Conservation (phyloP, 1,140 invertebrate genomes). For the Eueides isabella region DNA sequence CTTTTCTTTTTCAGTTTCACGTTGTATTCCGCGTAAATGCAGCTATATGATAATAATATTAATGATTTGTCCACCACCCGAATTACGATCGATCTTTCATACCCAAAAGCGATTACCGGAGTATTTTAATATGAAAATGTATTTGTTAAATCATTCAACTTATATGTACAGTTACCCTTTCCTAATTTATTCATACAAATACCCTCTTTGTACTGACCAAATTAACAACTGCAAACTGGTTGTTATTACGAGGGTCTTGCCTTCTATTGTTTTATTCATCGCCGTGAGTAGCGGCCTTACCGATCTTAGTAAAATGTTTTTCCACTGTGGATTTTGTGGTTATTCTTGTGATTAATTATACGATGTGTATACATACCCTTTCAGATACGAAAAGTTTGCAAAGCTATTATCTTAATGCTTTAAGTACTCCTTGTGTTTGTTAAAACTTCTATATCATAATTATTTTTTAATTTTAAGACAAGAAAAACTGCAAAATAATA, state of each 20-base stretch:
- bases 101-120: neutral
- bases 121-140: neutral
- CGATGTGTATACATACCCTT: neutral
- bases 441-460: too few relatives aligned
- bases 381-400: neutral
- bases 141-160: neutral
- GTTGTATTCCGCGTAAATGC: too few relatives aligned
- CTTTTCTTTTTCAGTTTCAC: too few relatives aligned
- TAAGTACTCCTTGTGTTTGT: neutral
- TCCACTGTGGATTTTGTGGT: neutral
- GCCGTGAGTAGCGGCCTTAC: neutral
- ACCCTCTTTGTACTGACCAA: constrained; percentile 7
- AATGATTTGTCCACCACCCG: neutral
- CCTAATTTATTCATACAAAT: neutral
- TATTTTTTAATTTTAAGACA: too few relatives aligned
- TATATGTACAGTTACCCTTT: neutral
- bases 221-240: constrained; percentile 3
- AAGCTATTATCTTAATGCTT: neutral
- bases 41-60: neutral
- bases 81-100: neutral
- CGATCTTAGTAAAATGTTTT: constrained; percentile 7
- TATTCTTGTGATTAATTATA: neutral
- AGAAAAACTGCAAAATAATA: neutral
- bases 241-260: constrained; percentile 6
- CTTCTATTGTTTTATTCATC: constrained; percentile 8